Percentiles rank a stretch among this genome's conserved stretches.
These are phyloP conservation scores for Lycocerus yunnanus DNA, from an alignment of 2,888 invertebrate genomes.

Conservation along the genomic window DNA sequence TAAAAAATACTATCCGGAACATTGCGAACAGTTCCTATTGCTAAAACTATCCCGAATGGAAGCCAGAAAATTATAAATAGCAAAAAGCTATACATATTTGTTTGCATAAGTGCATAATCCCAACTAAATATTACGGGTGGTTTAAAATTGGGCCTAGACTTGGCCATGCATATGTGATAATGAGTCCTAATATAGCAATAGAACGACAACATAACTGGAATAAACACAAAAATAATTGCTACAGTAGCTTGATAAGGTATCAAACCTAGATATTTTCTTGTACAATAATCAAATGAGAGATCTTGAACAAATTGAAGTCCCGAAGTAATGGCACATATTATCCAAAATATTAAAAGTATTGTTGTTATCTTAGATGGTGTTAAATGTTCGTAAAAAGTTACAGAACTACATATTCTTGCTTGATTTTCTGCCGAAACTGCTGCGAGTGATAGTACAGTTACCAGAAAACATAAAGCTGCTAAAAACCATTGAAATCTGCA, in stretches of 20 bases:
- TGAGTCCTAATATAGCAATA: slow-evolving; percentile 60
- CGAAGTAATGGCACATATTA: slow-evolving; percentile 60
- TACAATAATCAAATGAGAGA: slow-evolving; percentile 72
- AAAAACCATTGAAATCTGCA: slow-evolving; percentile 72
- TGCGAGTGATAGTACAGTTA: slow-evolving; percentile 65
- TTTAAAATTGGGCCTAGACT: slow-evolving; percentile 63
- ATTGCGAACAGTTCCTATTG: slow-evolving; percentile 59
- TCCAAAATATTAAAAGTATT: slow-evolving; percentile 62
- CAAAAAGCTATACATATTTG: slow-evolving; percentile 69
- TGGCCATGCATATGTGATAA: slow-evolving; percentile 59
- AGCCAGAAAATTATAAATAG: slow-evolving; percentile 69
- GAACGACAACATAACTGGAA: slow-evolving; percentile 64
- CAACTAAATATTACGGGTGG: slow-evolving; percentile 65
- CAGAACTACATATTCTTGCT: slow-evolving; percentile 63
- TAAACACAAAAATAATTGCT: slow-evolving; percentile 61
- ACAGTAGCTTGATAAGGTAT: slow-evolving; percentile 63
- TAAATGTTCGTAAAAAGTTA: slow-evolving; percentile 58
- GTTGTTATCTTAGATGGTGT: slow-evolving; percentile 60
- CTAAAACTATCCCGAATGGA: slow-evolving; percentile 68
- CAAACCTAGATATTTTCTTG: slow-evolving; percentile 60
- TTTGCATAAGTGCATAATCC: slow-evolving; percentile 65
- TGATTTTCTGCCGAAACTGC: slow-evolving; percentile 72
- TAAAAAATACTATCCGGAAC: slow-evolving; percentile 64
- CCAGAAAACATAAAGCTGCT: slow-evolving; percentile 68
- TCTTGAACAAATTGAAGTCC: slow-evolving; percentile 65